Evolutionary conservation across 1,140 invertebrate genomes (phyloP).

Genomic region (Metopolophium dirhodum): DNA sequence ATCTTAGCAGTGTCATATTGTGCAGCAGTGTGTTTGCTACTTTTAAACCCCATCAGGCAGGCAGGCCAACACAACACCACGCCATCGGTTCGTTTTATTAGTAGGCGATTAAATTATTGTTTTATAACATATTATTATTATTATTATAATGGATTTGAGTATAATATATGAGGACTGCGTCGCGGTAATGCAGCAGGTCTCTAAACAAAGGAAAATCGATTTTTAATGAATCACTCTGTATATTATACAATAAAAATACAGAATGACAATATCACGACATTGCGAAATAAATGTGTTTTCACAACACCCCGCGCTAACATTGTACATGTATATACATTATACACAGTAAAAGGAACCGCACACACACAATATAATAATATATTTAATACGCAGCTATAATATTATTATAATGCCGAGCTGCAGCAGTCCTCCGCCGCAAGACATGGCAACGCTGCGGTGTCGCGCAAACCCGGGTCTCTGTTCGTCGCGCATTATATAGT

Average conservation of each 20-base stretch:
- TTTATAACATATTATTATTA: background rate
- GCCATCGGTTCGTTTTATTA: background rate
- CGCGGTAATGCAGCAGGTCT: background rate
- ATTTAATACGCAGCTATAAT: slow-evolving; percentile 7
- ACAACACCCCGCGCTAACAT: background rate
- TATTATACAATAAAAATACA: background rate
- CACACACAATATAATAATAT: background rate
- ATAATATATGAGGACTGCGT: background rate
- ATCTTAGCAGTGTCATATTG: background rate
- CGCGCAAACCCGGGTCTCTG: background rate
- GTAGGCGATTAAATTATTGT: background rate
- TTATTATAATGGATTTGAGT: slow-evolving; percentile 10
- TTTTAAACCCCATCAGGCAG: background rate
- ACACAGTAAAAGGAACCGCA: background rate
- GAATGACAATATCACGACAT: slow-evolving; percentile 24
- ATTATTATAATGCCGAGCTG: background rate
- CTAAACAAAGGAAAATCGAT: slow-evolving; percentile 29
- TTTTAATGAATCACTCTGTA: slow-evolving; percentile 24
- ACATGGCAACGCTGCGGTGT: slow-evolving; percentile 23
- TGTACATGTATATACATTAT: background rate
- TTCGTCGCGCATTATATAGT: background rate
- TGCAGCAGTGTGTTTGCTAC: background rate
- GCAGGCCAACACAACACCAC: background rate
- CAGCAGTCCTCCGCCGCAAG: background rate
- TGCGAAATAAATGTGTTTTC: slow-evolving; percentile 36